A percentile compares a stretch with the other conserved stretches of the same genome.
Evolutionary conservation across 2,888 invertebrate genomes (phyloP).

Genomic region (Ophion ventricosus): DNA sequence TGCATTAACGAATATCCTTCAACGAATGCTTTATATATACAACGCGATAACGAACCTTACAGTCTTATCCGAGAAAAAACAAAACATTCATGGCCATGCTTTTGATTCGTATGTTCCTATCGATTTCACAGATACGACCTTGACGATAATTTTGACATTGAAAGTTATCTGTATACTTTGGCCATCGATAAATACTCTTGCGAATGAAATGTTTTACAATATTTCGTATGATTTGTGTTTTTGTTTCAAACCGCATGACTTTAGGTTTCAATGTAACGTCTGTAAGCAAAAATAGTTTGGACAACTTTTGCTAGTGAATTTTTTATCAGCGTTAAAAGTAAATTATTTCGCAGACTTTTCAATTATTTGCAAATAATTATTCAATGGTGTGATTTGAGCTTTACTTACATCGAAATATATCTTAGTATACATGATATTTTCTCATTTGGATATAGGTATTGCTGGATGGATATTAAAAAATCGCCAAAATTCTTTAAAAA

Average conservation of each 20-base stretch:
- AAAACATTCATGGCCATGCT: constrained; percentile 9
- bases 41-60: constrained; percentile 4
- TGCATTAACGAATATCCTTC: neutral
- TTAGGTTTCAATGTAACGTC: neutral
- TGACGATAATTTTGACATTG: constrained; percentile 6
- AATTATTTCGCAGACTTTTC: neutral
- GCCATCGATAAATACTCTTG: neutral
- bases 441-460: too few species aligned
- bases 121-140: constrained; percentile 3
- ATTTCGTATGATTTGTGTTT: neutral
- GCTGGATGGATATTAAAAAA: too few species aligned
- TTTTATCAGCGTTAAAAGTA: neutral
- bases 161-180: constrained; percentile 12
- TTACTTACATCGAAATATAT: neutral
- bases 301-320: neutral
- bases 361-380: neutral
- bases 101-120: neutral
- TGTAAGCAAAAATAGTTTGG: neutral
- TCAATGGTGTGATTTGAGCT: neutral
- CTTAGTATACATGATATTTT: neutral
- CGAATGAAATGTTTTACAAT: neutral
- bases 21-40: neutral
- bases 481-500: too few species aligned
- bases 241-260: neutral
- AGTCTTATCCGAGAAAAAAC: constrained; percentile 18